Evolutionary conservation across 2,888 invertebrate species (phyloP), one percentile per base, ranked within the genome.

Genomic region (Protonemura montana): DNA sequence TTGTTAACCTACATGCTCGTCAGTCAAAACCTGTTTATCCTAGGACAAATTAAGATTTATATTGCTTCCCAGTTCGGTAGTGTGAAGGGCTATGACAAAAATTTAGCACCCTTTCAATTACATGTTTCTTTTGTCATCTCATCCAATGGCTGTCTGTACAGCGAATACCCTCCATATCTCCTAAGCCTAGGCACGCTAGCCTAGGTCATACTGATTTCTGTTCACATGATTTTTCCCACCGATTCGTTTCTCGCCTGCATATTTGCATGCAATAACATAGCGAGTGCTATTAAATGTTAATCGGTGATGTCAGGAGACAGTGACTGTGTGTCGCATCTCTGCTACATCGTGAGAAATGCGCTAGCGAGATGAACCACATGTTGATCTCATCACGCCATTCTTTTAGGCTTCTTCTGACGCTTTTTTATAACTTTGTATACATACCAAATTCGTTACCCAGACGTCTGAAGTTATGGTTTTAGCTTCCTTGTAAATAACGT

Each of bases 361-460:
- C 6, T 2, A 7, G 59, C 59, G 2, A 13, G 59, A 59, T 59
- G 59, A 59, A 78, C 78, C 78, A 78, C 78, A 78, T 78, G 78
- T 78, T 78, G 78, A 78, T 78, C 27, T 78, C 78, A 25, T 78
- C 78, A 26, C 26, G 25, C 78, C 25, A 78, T 27, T 28, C 28
- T 78, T 10, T 26, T 26, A 3, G 26, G 10, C 78, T 25, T 78
- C 26, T 78, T 78, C 7, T 78, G n/a, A 21, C 59, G 1, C 21
- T 59, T 59, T 59, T 59, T 59, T 59, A 21, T 21, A 10, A 10
- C 13, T 21, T 21, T 59, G 59, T 21, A 21, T 59, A 21, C 13
- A 21, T 59, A 21, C 59, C 59, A 16, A 59, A 59, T 59, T 59
- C 59, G 13, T 59, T 59, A 59, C 59, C 6, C 59, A 59, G 59